Evolutionary conservation across 2,888 invertebrate species (phyloP), one percentile per base, ranked within the genome.

Genomic region (Caenorhabditis imperialis): DNA sequence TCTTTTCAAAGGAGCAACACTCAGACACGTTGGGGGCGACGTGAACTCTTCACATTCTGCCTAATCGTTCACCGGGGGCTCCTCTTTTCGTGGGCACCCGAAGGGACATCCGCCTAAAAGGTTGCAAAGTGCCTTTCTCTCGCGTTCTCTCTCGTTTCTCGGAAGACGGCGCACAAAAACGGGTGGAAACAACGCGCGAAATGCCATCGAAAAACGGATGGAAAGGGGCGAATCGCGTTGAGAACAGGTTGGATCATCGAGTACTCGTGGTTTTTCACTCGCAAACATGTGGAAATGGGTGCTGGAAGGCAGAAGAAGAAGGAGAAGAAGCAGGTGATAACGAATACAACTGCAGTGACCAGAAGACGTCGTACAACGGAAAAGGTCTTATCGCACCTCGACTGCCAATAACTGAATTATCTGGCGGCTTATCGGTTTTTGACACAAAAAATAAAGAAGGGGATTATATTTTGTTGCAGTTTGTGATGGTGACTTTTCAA

Each of bases 101-200:
- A 37, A 30, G 40, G 40, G 54, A 54, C 63, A 63, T 54, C 63
- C 47, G 47, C 54, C 53, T 63, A 63, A 62, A 63, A 63, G 63
- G 63, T 54, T 63, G 63, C 63, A 63, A 63, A 63, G 63, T 63
- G 63, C 53, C 63, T 54, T 45, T 62, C 51, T 37, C 37, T 38
- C 51, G 37, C 38, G 33, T 27, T 30, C 33, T 54, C 54, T 42
- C 35, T 42, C 27, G 40, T 27, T 54, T 30, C 16, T 16, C 7
- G 30, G 33, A 25, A 48, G 33, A 22, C 18, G 48, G 27, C 23
- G 48, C 6, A 20, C 35, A 33, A 22, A 16, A 35, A 22, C 8
- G 8, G 53, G 23, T 1, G 25, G 38, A 20, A 25, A 10, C 18
- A 20, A 35, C 30, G 45, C 37, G n/a, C n/a, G n/a, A n/a, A n/a